Percentiles rank a stretch among this genome's conserved stretches.
Conservation (phyloP, 2,888 invertebrate species). For the Pachymerium ferrugineum region DNA sequence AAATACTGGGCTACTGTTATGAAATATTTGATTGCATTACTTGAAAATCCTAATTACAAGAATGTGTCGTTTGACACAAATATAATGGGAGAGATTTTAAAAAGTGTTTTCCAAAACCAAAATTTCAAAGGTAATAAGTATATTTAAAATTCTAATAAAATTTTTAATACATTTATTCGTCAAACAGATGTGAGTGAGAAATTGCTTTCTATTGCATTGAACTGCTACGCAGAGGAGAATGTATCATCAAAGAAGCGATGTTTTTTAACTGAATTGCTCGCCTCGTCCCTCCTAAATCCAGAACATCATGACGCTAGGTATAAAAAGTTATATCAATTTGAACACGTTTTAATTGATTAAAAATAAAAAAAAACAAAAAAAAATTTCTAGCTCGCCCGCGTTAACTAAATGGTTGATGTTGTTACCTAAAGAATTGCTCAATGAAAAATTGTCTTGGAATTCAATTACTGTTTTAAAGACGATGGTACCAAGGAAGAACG, state of each 20-base stretch:
- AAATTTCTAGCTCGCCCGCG: neutral
- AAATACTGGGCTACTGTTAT: neutral
- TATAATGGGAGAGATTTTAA: neutral
- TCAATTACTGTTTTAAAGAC: neutral
- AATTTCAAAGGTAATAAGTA: slow-evolving; percentile 10
- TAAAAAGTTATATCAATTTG: neutral
- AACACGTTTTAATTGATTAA: neutral
- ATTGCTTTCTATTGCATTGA: neutral
- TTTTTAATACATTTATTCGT: too few relatives aligned
- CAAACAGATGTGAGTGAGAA: neutral
- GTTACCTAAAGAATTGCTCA: neutral
- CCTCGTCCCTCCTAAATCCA: neutral
- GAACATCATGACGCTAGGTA: neutral
- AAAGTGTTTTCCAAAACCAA: neutral
- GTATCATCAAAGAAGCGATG: neutral
- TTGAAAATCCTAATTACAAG: neutral
- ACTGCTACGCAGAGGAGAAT: neutral
- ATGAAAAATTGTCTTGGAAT: neutral
- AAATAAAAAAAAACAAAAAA: too few relatives aligned
- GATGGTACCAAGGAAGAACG: neutral
- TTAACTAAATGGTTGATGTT: neutral
- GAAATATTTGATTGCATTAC: neutral
- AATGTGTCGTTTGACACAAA: neutral
- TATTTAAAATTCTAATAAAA: too few relatives aligned
- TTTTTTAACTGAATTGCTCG: neutral